Evolutionary conservation across 2,797 vertebrate species (phyloP).

Genomic region (Notamacropus eugenii): DNA sequence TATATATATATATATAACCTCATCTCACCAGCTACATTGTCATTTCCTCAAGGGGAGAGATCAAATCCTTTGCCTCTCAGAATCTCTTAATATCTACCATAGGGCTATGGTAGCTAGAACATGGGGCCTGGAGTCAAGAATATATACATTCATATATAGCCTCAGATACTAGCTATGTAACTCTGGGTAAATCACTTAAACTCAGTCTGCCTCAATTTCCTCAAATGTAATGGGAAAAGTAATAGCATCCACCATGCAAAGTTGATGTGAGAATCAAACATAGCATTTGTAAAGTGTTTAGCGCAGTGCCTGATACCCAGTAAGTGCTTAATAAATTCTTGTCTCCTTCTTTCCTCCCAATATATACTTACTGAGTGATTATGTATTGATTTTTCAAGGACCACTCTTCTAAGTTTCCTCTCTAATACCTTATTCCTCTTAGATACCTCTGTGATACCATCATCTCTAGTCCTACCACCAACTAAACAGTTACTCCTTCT

Average conservation of each 20-base stretch:
- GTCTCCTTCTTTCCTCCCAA: neutral
- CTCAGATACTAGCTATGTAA: neutral
- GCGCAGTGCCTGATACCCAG: neutral
- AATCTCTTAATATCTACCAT: neutral
- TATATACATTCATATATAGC: neutral
- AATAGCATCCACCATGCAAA: neutral
- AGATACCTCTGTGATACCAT: neutral
- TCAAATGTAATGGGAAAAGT: neutral
- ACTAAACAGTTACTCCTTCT: neutral
- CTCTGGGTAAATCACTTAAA: neutral
- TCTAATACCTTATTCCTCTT: neutral
- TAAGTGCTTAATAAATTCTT: neutral
- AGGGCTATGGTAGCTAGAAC: neutral
- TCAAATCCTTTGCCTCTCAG: neutral
- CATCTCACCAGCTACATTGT: neutral
- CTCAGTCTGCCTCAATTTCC: neutral
- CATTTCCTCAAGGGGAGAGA: neutral
- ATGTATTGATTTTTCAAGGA: neutral
- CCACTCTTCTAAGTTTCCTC: neutral
- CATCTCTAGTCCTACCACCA: neutral
- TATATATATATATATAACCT: neutral
- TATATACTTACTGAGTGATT: neutral
- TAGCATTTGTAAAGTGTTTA: neutral
- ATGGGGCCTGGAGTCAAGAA: neutral
- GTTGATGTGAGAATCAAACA: neutral